A percentile compares a stretch with the other conserved stretches of the same genome.
These are phyloP conservation scores for Rhagonycha lutea DNA, from an alignment of 2,888 invertebrate species.

Conservation along the genomic window DNA sequence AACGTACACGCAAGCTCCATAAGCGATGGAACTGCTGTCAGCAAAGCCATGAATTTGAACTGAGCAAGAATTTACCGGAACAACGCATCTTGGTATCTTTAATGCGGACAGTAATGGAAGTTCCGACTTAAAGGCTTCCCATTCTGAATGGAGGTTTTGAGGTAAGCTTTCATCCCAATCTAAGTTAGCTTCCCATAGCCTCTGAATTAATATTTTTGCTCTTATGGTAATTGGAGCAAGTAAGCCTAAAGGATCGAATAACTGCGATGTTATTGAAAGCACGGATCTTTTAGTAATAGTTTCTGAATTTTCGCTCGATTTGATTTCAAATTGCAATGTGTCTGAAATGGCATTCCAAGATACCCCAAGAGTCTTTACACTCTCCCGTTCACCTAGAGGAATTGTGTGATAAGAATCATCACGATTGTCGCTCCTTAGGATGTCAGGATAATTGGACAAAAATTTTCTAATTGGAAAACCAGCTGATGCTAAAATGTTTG, in stretches of 20 bases:
- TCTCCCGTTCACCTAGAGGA: slow-evolving; percentile 6
- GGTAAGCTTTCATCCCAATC: slow-evolving; percentile 4
- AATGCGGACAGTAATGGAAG: not conserved
- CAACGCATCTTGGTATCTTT: slow-evolving; percentile 1
- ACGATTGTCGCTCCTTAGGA: not conserved
- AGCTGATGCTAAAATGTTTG: not conserved
- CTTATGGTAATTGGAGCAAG: not conserved
- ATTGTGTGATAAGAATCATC: not conserved
- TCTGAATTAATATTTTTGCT: slow-evolving; percentile 6
- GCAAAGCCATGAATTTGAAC: slow-evolving; percentile 34
- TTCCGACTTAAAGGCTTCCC: not conserved
- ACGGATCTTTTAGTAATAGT: slow-evolving; percentile 3
- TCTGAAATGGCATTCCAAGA: slow-evolving; percentile 21
- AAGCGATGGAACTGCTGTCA: slow-evolving; percentile 35
- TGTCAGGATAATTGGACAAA: slow-evolving; percentile 1
- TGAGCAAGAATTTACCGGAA: not conserved
- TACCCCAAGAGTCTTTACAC: slow-evolving; percentile 7
- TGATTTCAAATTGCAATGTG: slow-evolving; percentile 5
- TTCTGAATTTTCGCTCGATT: not conserved
- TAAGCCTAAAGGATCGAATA: slow-evolving; percentile 13
- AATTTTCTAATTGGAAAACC: slow-evolving; percentile 9
- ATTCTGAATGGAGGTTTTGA: not conserved
- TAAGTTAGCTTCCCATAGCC: not conserved
- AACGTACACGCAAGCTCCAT: slow-evolving; percentile 36
- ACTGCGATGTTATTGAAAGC: slow-evolving; percentile 1